Evolutionary conservation across 2,113 vertebrate species (phyloP).

Genomic region (Ctenodactylus gundi): DNA sequence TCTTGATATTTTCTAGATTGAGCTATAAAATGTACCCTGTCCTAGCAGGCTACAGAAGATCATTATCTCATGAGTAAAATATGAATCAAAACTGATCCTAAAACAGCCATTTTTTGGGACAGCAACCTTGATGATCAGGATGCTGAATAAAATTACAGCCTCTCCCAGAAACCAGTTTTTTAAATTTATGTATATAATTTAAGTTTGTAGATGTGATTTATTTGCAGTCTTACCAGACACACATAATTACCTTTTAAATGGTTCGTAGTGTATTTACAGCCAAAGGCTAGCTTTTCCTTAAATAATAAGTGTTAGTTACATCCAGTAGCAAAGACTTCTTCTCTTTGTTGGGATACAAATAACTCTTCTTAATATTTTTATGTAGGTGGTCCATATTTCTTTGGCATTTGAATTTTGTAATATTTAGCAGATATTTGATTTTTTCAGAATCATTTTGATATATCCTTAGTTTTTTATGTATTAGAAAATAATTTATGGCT

Average conservation of each 20-base stretch:
- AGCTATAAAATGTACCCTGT: constrained; percentile 42
- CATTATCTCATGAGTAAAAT: constrained; percentile 51
- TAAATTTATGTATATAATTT: constrained; percentile 79
- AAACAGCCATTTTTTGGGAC: constrained; percentile 29
- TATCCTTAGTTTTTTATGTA: constrained; percentile 46
- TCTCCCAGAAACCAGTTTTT: constrained; percentile 60
- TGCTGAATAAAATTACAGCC: constrained; percentile 55
- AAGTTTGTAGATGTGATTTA: constrained; percentile 64
- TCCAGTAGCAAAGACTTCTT: constrained; percentile 14
- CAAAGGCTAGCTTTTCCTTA: constrained; percentile 35
- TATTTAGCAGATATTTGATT: not conserved
- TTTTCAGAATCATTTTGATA: not conserved
- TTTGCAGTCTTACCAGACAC: constrained; percentile 50
- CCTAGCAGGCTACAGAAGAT: constrained; percentile 42
- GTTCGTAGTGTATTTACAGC: constrained; percentile 63
- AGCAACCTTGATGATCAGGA: constrained; percentile 35
- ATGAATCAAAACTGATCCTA: constrained; percentile 60
- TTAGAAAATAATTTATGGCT: constrained; percentile 13
- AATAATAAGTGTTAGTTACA: constrained; percentile 31
- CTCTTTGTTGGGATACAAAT: not conserved
- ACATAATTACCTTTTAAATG: constrained; percentile 69
- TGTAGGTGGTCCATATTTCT: not conserved
- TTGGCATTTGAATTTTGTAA: not conserved
- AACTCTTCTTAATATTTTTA: constrained; percentile 46
- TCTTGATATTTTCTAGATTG: constrained; percentile 41